Evolutionary conservation across 2,888 invertebrate species (phyloP).

Genomic region (Lacanobia oleracea): DNA sequence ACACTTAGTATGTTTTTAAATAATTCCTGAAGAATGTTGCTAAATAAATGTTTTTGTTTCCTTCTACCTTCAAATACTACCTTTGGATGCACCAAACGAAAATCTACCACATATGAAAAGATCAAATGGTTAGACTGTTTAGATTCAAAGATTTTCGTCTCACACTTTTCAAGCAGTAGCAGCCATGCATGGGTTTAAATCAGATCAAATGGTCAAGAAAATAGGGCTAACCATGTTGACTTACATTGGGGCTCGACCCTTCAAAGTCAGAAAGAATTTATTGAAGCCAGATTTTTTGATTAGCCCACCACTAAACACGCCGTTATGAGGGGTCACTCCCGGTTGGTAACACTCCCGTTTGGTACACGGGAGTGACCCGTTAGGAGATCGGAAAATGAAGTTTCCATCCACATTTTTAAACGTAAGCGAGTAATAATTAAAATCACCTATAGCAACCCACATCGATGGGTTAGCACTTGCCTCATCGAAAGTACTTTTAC

Average conservation of each 20-base stretch:
- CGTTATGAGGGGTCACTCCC: too few species aligned
- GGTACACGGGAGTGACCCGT: too few species aligned
- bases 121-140: neutral
- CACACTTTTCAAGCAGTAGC: neutral
- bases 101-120: neutral
- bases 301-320: neutral
- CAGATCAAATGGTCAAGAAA: neutral
- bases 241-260: neutral
- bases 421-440: neutral
- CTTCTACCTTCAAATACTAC: too few species aligned
- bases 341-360: too few species aligned
- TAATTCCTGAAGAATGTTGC: too few species aligned
- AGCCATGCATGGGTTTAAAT: neutral
- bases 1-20: too few species aligned
- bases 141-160: neutral
- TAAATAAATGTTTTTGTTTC: too few species aligned
- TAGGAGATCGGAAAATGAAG: neutral
- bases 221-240: neutral
- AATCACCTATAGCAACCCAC: neutral
- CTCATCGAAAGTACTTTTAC: conserved; percentile 48
- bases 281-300: neutral
- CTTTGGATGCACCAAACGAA: too few species aligned
- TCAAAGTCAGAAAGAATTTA: neutral
- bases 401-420: neutral
- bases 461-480: conserved; percentile 13